phyloP scores from a whole-genome alignment of 2,888 invertebrate species.

The Monopis laevigella region DNA sequence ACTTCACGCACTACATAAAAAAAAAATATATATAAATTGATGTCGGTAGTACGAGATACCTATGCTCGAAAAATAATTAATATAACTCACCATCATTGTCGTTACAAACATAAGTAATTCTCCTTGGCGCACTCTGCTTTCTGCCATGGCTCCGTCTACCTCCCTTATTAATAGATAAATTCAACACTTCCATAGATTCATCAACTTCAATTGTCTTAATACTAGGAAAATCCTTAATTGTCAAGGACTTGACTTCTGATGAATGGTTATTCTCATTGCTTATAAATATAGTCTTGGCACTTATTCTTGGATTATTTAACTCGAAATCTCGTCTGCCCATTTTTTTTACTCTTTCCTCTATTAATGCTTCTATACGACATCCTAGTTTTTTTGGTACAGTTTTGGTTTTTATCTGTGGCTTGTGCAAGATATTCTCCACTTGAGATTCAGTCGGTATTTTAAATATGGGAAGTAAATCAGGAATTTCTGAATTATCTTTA shows the following conservation, averaged over 20 bases:
- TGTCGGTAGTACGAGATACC: too few species aligned
- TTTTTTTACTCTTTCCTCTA: too few species aligned
- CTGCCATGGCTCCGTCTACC: conserved; percentile 45
- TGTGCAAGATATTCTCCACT: background rate
- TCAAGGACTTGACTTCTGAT: too few species aligned
- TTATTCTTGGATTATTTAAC: too few species aligned
- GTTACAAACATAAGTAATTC: conserved; percentile 35
- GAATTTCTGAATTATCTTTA: conserved; percentile 2
- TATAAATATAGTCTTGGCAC: conserved; percentile 52
- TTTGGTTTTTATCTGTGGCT: background rate
- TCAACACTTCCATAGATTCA: conserved; percentile 33
- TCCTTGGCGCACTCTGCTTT: conserved; percentile 50
- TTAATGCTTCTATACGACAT: conserved; percentile 49
- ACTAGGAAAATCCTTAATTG: too few species aligned
- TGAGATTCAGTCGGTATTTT: background rate
- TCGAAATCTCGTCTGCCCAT: too few species aligned
- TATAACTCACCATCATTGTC: conserved; percentile 38
- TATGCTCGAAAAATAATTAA: too few species aligned
- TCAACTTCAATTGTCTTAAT: too few species aligned
- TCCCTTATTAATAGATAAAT: conserved; percentile 45
- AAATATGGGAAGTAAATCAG: background rate
- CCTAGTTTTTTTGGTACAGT: too few species aligned
- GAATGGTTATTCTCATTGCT: conserved; percentile 1
- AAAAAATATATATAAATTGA: too few species aligned
- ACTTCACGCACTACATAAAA: too few species aligned